Evolutionary conservation across 2,797 vertebrate genomes (phyloP), one percentile per base, ranked within the genome.

Genomic region (Poecilia wingei): DNA sequence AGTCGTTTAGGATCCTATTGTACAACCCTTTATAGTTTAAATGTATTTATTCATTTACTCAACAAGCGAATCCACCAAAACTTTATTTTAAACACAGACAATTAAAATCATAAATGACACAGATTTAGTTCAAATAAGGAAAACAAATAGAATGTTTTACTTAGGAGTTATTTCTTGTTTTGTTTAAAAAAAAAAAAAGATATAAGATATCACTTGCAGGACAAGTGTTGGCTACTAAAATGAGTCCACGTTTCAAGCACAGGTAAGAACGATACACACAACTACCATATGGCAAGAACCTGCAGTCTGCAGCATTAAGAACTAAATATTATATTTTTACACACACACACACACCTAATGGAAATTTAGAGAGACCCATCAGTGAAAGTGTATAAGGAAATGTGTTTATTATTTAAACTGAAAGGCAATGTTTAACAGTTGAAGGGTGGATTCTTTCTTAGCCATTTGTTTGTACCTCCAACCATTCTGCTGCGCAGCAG

Each of bases 401-500:
- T n/a, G 12, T 5, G 7, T 45, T 45, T 70, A 14, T 70, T n/a
- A 14, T 14, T 45, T 7, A 36, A 31, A 16, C 4, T 69, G 9
- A 43, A 33, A 45, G 51, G 12, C 4, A 36, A 5, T 69, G 33
- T 43, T 57, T 1, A 18, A n/a, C 8, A 46, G 8, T 4, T 33
- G 61, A 12, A 1, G 1, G 74, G 49, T 86, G 85, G 86, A 87
- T 88, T 80, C 74, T 87, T 90, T 79, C 82, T 84, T n/a, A 55
- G 55, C 25, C 36, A 3, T 49, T 79, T 57, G 66, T 83, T 4
- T 68, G 59, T 33, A 33, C 13, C n/a, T 74, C 28, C 22, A 16
- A 59, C 39, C 36, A 9, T 47, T 66, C 8, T 46, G 22, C 18
- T 31, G 6, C 41, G 47, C 20, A 74, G 20, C 39, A 43, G 46